Percentiles rank a stretch among this genome's conserved stretches.
phyloP scores from a whole-genome alignment of 2,113 vertebrate species.

The Podilymbus podiceps region DNA sequence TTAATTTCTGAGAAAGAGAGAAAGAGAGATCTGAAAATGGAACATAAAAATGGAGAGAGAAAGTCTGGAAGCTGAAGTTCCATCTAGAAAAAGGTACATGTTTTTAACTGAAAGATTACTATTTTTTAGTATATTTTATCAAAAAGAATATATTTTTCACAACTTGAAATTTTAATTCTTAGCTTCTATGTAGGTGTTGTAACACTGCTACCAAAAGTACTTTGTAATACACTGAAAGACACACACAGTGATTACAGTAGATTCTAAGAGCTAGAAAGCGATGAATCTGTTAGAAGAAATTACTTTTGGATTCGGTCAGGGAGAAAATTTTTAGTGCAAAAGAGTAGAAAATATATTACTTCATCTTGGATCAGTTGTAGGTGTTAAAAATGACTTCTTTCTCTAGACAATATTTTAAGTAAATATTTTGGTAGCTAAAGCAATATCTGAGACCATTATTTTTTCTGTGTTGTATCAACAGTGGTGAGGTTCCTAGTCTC shows the following conservation, averaged over 20 bases:
- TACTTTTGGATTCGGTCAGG: background rate
- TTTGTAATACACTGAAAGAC: background rate
- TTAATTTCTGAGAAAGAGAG: background rate
- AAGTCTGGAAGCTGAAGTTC: background rate
- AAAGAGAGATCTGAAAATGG: background rate
- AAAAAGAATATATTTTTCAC: background rate
- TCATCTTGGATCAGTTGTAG: background rate
- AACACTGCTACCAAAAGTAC: background rate
- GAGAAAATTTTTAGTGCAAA: background rate
- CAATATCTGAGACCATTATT: background rate
- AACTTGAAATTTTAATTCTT: background rate
- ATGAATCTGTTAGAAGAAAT: background rate
- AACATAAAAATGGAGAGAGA: background rate
- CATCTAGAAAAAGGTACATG: background rate
- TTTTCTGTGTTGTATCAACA: background rate
- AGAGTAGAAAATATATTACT: background rate
- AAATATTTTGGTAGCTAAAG: background rate
- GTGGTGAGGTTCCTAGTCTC: background rate
- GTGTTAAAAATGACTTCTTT: background rate
- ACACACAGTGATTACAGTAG: background rate
- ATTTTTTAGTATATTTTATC: background rate
- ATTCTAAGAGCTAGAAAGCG: background rate
- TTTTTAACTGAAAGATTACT: background rate
- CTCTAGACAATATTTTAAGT: background rate
- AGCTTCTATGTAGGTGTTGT: background rate